These are phyloP conservation scores for Dryobotodes eremita DNA, from an alignment of 2,888 invertebrate species.

Conservation along the genomic window DNA sequence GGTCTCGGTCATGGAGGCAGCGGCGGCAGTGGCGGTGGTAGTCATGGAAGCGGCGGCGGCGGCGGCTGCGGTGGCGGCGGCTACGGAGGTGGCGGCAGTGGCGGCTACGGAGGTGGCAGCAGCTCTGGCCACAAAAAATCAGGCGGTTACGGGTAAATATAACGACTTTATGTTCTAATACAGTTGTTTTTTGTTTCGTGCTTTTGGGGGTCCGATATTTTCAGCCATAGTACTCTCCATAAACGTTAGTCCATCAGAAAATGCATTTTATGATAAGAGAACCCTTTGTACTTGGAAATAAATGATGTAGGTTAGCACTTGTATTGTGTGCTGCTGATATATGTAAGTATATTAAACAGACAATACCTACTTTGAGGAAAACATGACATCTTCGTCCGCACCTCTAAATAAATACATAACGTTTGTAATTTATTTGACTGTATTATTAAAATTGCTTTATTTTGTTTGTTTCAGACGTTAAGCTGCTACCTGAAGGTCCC, in stretches of 20 bases:
- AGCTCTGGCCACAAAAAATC: not conserved
- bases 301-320: not conserved
- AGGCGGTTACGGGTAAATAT: conserved; percentile 32
- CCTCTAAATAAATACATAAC: not conserved
- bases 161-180: not conserved
- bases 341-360: not conserved
- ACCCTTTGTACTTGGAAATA: too few species aligned
- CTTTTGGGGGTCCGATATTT: too few species aligned
- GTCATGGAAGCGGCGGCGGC: too few species aligned
- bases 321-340: not conserved
- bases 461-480: conserved; percentile 77
- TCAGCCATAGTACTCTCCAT: not conserved
- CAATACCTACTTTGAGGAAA: not conserved
- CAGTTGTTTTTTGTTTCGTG: not conserved
- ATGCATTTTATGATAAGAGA: not conserved
- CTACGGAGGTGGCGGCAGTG: conserved; percentile 48
- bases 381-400: too few species aligned
- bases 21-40: too few species aligned
- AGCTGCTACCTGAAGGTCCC: conserved; percentile 38
- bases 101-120: conserved; percentile 50
- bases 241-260: not conserved
- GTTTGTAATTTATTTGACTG: not conserved
- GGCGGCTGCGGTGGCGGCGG: too few species aligned
- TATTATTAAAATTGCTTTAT: conserved; percentile 29
- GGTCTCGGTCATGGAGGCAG: too few species aligned